phyloP scores from a whole-genome alignment of 2,888 invertebrate genomes.

The Molorchus minor region DNA sequence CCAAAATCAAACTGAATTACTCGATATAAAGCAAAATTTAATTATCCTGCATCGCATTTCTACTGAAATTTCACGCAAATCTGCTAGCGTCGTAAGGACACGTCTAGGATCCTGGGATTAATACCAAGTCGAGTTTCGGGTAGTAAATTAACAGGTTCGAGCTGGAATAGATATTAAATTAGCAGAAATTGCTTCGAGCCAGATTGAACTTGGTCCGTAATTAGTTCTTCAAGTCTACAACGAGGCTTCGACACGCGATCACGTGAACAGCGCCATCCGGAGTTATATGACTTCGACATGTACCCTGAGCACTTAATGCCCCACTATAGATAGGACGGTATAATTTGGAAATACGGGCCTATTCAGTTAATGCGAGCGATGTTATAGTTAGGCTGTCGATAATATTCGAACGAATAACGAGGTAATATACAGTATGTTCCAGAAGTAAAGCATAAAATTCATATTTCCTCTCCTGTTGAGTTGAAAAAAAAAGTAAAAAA shows the following conservation, averaged over 20 bases:
- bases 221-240: constrained; percentile 58
- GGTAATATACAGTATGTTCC: no score
- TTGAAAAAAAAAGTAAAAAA: no score
- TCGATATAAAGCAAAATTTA: no score
- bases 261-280: constrained; percentile 52
- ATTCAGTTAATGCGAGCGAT: constrained; percentile 10
- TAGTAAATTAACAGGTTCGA: constrained; percentile 45
- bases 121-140: constrained; percentile 19
- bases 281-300: constrained; percentile 47
- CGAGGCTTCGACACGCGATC: constrained; percentile 57
- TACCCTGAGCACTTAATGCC: constrained; percentile 32
- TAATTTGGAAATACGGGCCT: constrained; percentile 28
- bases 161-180: constrained; percentile 56
- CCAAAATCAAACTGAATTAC: no score
- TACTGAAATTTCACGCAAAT: no score
- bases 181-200: constrained; percentile 55
- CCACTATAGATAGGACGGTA: constrained; percentile 31
- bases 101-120: constrained; percentile 12
- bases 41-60: no score
- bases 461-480: no score
- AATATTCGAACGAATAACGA: no score
- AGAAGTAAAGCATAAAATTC: no score
- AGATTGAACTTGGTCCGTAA: constrained; percentile 54
- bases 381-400: no score
- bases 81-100: constrained; percentile 2